Percentiles rank a stretch among this genome's conserved stretches.
These are phyloP conservation scores for Acronicta psi DNA, from an alignment of 2,888 invertebrate genomes.

Conservation along the genomic window DNA sequence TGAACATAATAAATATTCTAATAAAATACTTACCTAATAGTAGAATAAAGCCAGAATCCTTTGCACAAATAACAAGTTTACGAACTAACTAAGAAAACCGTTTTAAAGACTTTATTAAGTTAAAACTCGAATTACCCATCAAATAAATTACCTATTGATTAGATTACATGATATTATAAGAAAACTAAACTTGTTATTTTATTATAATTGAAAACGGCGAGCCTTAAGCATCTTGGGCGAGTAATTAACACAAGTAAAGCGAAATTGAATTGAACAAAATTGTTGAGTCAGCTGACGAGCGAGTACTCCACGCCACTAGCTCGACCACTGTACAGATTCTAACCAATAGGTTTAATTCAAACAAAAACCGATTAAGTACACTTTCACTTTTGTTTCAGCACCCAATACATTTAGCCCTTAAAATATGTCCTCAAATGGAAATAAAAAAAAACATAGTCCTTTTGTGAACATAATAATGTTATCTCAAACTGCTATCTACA, in stretches of 20 bases:
- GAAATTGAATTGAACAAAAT: conserved; percentile 58
- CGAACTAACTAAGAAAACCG: conserved; percentile 2
- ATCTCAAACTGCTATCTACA: too few species aligned
- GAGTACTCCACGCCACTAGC: conserved; percentile 26
- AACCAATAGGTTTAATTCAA: conserved; percentile 3
- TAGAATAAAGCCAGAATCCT: not conserved
- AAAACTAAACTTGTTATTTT: conserved; percentile 20
- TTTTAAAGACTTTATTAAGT: not conserved
- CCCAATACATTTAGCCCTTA: too few species aligned
- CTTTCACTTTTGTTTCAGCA: too few species aligned
- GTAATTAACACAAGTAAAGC: conserved; percentile 57
- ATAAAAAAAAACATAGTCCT: too few species aligned
- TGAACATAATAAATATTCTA: too few species aligned
- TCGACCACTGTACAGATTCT: not conserved
- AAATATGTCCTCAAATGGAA: too few species aligned
- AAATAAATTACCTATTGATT: conserved; percentile 10
- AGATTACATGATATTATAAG: conserved; percentile 7
- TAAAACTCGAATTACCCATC: conserved; percentile 3
- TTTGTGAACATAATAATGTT: too few species aligned
- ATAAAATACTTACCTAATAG: not conserved
- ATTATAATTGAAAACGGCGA: conserved; percentile 21
- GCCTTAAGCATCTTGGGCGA: conserved; percentile 38
- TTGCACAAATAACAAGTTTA: not conserved
- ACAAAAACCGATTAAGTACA: not conserved
- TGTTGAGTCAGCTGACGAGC: conserved; percentile 36